Base-by-base conservation (phyloP, 2,113 vertebrate genomes). In the Rhinichthys klamathensis region DNA sequence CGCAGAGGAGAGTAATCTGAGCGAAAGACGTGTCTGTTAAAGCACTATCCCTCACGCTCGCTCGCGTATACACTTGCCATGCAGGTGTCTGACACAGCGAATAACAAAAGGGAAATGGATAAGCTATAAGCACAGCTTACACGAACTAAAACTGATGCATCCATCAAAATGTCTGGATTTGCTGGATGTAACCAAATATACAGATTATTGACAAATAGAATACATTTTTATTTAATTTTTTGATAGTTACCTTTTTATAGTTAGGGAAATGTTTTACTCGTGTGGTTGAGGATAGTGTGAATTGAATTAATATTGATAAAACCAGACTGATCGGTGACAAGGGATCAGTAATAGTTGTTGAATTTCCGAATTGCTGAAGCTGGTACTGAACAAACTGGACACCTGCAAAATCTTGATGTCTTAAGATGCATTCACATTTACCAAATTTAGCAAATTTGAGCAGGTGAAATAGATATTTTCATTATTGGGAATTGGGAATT, bases 11-110 rank as follows among this genome's bases (percentile, higher is more conserved):
- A 79, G 49, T 70, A 69, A 77, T 84, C 73, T 70, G 46, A 69
- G 63, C 18, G 58, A 54, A 54, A 78, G 44, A 77, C 60, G 11
- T 82, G 70, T 38, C 27, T 76, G 70, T 86, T 44, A 38, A 61
- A 8, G 49, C 46, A 38, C 38, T 65, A 69, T 76, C 35, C 63
- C 51, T 79, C 32, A 75, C 7, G 18, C n/a, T 82, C 27, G 6
- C 25, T 73, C 23, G 27, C 9, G 11, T 75, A 11, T 25, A 86
- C 72, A 82, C 58, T 38, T 73, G 32, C 46, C 70, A 67, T 27
- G 49, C 79, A 82, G 72, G 58, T 86, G 79, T 86, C 70, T 85
- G 58, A 85, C 83, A 70, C 27, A 51, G 23, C 15, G 1, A 25
- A 74, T 56, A 56, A 73, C 56, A 75, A 74, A 74, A 49, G 74